Base-by-base conservation (phyloP, 2,797 vertebrate species). In the Remorina albescens region DNA sequence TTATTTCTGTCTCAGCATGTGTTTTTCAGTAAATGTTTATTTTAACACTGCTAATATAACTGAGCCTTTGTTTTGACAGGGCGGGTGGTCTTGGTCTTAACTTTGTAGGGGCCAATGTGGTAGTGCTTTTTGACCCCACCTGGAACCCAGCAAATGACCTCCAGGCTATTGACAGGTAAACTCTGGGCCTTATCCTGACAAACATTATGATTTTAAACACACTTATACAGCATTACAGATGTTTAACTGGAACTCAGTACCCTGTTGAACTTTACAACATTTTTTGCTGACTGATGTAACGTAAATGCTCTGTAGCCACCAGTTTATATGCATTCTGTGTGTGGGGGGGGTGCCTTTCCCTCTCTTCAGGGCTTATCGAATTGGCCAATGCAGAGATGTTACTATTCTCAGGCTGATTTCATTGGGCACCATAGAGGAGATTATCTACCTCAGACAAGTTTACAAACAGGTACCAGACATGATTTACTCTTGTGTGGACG, bases 111-210 rank as follows among this genome's bases (percentile, higher is more conserved):
- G 98, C 98, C 73, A 99, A 97, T 85, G 92, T 98, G 66, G 98
- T 99, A 60, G 93, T 99, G 78, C 87, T 99, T 32, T 99, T 98
- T 90, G 98, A 99, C 84, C 97, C 98, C 77, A 98, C 97, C 0
- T 99, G 98, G 98, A 99, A 99, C 89, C 98, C 98, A 91, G 96
- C 98, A 86, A 98, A 95, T 94, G 98, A 99, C 90, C 97, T 99
- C 77, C 98, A 99, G 88, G 97, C 98, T 44, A 95, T 99, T 90
- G 98, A 99, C 93, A 96, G 98, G 98, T 98, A 91, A 3, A 46
- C 49, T 56, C 2, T 32, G 21, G 3, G 2, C 26, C 51, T 37
- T 10, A 28, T 32, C 10, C 36, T 37, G 1, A 11, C 10, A 50
- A 8, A 41, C 10, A 47, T 55, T 5, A 11, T 6, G 18, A 12